These are phyloP conservation scores for Maniola hyperantus DNA, from an alignment of 2,888 invertebrate species.

Conservation along the genomic window DNA sequence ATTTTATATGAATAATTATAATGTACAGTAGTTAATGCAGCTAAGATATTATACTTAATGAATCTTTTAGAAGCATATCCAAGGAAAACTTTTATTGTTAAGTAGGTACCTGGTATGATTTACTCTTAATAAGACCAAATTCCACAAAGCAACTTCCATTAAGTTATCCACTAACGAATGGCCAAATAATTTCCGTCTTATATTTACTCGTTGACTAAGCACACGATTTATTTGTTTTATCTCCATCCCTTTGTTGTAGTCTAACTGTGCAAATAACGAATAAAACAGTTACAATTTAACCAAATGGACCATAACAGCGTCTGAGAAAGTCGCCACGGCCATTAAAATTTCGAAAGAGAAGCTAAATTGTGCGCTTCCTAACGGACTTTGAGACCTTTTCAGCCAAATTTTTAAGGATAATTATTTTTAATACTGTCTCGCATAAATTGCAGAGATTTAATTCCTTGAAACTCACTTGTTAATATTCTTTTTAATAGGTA, in stretches of 20 bases:
- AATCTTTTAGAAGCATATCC: neutral
- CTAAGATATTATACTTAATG: neutral
- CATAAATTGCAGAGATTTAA: constrained; percentile 18
- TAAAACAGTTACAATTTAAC: constrained; percentile 66
- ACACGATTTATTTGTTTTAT: constrained; percentile 69
- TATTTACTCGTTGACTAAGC: constrained; percentile 54
- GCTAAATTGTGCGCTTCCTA: constrained; percentile 31
- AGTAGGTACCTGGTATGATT: constrained; percentile 1
- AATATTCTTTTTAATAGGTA: neutral
- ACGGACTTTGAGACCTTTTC: constrained; percentile 28
- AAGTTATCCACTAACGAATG: constrained; percentile 47
- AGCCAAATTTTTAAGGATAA: constrained; percentile 25
- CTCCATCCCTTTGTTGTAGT: constrained; percentile 64
- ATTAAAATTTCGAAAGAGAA: constrained; percentile 51
- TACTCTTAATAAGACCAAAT: constrained; percentile 26
- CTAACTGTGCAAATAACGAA: constrained; percentile 56
- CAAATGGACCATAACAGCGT: constrained; percentile 64
- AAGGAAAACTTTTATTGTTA: neutral
- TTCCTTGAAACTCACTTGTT: constrained; percentile 12
- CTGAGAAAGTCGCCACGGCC: constrained; percentile 48
- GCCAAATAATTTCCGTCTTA: constrained; percentile 50
- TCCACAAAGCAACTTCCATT: constrained; percentile 45
- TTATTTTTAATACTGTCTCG: constrained; percentile 26
- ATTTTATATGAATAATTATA: too few species aligned
- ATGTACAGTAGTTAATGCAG: too few species aligned